Evolutionary conservation across 2,797 vertebrate species (phyloP).

Genomic region (Avahi laniger): DNA sequence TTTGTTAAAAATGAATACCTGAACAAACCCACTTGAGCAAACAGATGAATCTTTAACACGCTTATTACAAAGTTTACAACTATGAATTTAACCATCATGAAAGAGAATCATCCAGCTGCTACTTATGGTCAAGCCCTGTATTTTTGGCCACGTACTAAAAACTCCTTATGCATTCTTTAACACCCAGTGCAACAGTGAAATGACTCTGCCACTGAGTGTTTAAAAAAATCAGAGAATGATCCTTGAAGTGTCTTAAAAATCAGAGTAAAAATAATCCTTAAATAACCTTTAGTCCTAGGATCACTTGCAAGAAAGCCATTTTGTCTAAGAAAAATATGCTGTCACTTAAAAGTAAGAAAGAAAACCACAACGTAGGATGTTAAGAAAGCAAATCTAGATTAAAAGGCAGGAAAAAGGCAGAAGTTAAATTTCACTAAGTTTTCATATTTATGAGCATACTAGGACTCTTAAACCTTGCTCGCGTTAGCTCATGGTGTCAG

Average conservation of each 20-base stretch:
- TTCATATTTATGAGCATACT: constrained; percentile 26
- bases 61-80: constrained; percentile 67
- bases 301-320: constrained; percentile 62
- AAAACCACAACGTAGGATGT: neutral
- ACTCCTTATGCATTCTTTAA: constrained; percentile 45
- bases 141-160: constrained; percentile 71
- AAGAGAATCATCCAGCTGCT: constrained; percentile 61
- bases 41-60: constrained; percentile 64
- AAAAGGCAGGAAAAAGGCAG: constrained; percentile 55
- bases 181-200: constrained; percentile 27
- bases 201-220: constrained; percentile 24
- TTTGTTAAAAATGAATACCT: constrained; percentile 71
- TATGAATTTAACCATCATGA: constrained; percentile 48
- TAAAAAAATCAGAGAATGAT: constrained; percentile 43
- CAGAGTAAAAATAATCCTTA: constrained; percentile 63
- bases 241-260: constrained; percentile 62
- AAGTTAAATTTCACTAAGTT: constrained; percentile 76
- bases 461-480: constrained; percentile 6
- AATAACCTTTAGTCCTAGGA: constrained; percentile 58
- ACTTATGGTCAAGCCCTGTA: constrained; percentile 52
- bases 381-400: constrained; percentile 40
- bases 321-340: constrained; percentile 36
- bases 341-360: constrained; percentile 37
- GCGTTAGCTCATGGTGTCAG: neutral
- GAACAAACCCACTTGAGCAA: constrained; percentile 67